A percentile compares a stretch with the other conserved stretches of the same genome.
Evolutionary conservation across 2,888 invertebrate genomes (phyloP).

Genomic region (Amorpha juglandis): DNA sequence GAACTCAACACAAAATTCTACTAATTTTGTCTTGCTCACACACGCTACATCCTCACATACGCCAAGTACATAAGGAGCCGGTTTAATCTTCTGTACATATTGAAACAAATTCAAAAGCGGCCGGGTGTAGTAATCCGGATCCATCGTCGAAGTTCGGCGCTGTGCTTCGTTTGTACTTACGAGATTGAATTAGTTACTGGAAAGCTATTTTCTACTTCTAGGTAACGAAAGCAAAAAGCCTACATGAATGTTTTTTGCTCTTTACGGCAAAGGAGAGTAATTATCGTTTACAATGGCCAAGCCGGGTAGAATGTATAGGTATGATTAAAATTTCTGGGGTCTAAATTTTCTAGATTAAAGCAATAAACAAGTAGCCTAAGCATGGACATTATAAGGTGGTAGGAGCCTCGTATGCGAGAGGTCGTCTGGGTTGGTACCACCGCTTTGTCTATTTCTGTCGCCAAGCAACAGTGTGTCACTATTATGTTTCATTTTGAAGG

Average conservation of each 20-base stretch:
- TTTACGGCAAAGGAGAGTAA: too few species aligned
- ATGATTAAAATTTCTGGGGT: too few species aligned
- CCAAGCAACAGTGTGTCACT: too few species aligned
- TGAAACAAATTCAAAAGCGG: conserved; percentile 36
- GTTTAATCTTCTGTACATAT: conserved; percentile 31
- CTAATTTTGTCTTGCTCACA: neutral
- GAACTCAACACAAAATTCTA: neutral
- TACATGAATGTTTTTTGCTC: neutral
- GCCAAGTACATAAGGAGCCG: neutral
- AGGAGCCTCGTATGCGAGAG: too few species aligned
- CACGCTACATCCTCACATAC: neutral
- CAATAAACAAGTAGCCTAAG: too few species aligned
- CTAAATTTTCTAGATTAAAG: too few species aligned
- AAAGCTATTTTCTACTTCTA: neutral
- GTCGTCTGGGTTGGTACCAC: too few species aligned
- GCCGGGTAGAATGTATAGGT: too few species aligned
- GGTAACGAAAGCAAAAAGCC: neutral
- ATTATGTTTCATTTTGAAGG: too few species aligned
- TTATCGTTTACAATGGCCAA: too few species aligned
- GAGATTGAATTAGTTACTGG: neutral
- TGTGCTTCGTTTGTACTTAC: conserved; percentile 29
- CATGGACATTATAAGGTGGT: too few species aligned
- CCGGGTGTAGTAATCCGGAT: conserved; percentile 28
- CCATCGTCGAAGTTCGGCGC: conserved; percentile 24
- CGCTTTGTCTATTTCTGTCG: too few species aligned